Conservation (phyloP, 2,797 vertebrate species). For the Pangasius djambal region DNA sequence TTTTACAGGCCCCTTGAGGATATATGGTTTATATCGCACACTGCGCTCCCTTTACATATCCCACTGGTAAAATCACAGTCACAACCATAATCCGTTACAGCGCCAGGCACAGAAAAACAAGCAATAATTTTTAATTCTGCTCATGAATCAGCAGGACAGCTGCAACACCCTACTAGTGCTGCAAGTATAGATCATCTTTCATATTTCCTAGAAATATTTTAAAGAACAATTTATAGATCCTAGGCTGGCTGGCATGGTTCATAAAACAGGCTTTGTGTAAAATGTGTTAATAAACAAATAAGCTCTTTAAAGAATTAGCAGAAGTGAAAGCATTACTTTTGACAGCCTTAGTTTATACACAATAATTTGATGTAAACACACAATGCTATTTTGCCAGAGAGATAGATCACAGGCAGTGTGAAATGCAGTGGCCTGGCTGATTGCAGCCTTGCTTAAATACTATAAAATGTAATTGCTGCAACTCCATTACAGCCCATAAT, state of each 20-base stretch:
- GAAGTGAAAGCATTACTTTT: neutral
- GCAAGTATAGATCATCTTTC: neutral
- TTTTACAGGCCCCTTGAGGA: neutral
- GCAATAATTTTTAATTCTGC: neutral
- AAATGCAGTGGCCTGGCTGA: neutral
- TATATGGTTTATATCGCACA: neutral
- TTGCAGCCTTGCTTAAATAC: neutral
- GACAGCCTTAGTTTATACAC: neutral
- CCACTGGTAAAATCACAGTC: neutral
- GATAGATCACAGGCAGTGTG: neutral
- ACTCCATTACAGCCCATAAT: neutral
- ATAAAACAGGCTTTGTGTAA: neutral
- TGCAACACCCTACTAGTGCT: neutral
- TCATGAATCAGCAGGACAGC: constrained; percentile 5
- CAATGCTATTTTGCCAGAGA: neutral
- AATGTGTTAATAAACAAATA: neutral
- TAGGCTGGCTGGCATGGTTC: neutral
- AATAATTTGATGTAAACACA: neutral
- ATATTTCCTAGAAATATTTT: neutral
- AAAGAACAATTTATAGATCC: neutral
- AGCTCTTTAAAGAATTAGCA: neutral
- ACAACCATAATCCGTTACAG: neutral
- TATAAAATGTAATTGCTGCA: neutral
- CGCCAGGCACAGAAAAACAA: neutral
- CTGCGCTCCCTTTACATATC: too few species aligned